Conservation (phyloP, 1,140 invertebrate species). For the Zelostemma sp. region DNA sequence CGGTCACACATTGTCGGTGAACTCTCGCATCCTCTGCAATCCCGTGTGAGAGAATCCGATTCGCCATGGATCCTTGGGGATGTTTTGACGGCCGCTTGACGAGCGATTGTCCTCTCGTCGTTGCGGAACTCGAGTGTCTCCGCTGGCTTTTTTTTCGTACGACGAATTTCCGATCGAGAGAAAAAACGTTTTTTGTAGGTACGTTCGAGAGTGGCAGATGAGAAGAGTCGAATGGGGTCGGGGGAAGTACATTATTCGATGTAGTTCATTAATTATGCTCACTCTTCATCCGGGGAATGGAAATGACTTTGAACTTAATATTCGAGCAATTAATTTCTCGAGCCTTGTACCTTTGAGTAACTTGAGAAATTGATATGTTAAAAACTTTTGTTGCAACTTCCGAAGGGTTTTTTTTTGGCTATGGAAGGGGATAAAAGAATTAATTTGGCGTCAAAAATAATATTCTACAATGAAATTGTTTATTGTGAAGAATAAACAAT, state of each 20-base stretch:
- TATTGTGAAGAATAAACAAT: no score
- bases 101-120: conserved; percentile 65
- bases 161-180: conserved; percentile 30
- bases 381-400: no score
- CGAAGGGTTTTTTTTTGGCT: no score
- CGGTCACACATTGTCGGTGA: conserved; percentile 65
- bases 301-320: conserved; percentile 13
- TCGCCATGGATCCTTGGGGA: conserved; percentile 66
- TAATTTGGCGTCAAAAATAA: no score
- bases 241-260: conserved; percentile 19
- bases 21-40: conserved; percentile 29
- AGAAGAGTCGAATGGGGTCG: conserved; percentile 17
- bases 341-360: background rate
- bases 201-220: conserved; percentile 25
- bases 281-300: conserved; percentile 9
- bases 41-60: conserved; percentile 59
- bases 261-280: conserved; percentile 43
- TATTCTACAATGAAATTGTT: no score
- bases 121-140: conserved; percentile 50
- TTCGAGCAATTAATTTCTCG: background rate
- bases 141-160: conserved; percentile 28
- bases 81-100: conserved; percentile 69
- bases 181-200: conserved; percentile 18
- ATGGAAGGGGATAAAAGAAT: no score
- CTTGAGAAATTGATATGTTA: background rate